Percentiles rank a stretch among this genome's conserved stretches.
Conservation (phyloP, 2,888 invertebrate species). For the Synanthedon tipuliformis region DNA sequence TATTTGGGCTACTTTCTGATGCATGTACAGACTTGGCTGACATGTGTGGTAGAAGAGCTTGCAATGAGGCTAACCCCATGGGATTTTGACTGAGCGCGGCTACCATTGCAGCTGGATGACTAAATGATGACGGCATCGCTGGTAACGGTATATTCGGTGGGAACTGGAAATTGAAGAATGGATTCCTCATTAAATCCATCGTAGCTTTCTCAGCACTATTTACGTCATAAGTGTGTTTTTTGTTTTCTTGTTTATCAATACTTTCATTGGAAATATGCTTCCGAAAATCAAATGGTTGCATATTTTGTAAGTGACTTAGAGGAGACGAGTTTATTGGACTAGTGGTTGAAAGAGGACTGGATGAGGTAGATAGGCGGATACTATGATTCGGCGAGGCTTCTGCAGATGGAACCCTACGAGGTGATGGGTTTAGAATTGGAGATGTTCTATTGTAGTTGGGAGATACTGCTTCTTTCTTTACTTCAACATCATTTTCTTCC, state of each 20-base stretch:
- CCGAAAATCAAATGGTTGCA: slow-evolving; percentile 95
- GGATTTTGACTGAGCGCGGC: slow-evolving; percentile 72
- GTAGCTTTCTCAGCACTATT: slow-evolving; percentile 49
- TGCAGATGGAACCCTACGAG: slow-evolving; percentile 41
- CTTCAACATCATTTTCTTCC: slow-evolving; percentile 23
- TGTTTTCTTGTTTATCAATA: slow-evolving; percentile 45
- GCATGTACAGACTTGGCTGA: slow-evolving; percentile 58
- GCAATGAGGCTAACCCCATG: slow-evolving; percentile 73
- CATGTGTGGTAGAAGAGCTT: slow-evolving; percentile 73
- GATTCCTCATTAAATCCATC: slow-evolving; percentile 74
- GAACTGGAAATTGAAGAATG: slow-evolving; percentile 73
- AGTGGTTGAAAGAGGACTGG: slow-evolving; percentile 58
- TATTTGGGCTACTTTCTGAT: slow-evolving; percentile 49
- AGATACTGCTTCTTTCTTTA: slow-evolving; percentile 45
- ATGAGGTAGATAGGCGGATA: slow-evolving; percentile 55
- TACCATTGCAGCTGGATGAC: slow-evolving; percentile 74
- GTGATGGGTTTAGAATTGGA: slow-evolving; percentile 35
- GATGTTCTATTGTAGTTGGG: slow-evolving; percentile 39
- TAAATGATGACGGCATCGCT: slow-evolving; percentile 64
- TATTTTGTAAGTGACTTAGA: slow-evolving; percentile 88
- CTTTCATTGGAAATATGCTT: slow-evolving; percentile 63
- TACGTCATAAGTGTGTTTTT: slow-evolving; percentile 58
- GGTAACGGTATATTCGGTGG: slow-evolving; percentile 72
- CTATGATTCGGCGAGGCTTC: slow-evolving; percentile 54
- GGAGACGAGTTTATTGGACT: slow-evolving; percentile 80